Base-by-base conservation (phyloP, 2,113 vertebrate genomes). In the Pomatorhinus ruficollis region DNA sequence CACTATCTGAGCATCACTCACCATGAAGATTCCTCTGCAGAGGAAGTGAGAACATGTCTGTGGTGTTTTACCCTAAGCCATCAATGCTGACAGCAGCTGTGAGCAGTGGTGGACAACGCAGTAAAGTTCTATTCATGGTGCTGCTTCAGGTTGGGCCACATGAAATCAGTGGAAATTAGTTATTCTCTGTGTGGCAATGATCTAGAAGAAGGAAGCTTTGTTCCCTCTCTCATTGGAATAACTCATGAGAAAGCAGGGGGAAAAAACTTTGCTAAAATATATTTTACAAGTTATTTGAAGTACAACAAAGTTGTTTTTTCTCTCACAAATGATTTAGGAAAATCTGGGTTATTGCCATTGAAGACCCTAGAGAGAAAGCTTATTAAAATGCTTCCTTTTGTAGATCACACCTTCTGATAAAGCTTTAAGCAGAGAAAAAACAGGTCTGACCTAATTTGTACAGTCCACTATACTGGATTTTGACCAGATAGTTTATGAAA, bases 311-410 rank as follows among this genome's bases (percentile, higher is more conserved):
- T 22, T 63, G n/a, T 7, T 11, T 57, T 80, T 77, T 37, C 40
- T 56, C 47, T 66, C 63, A 85, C 6, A 39, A 31, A 82, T 24
- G 3, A 37, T 35, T 64, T 47, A 68, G 12, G 44, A 80, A 65
- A 68, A 83, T 56, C 28, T 80, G 69, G 27, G 35, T 86, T 54
- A 42, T 7, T 64, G 30, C 40, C 35, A 53, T 2, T 60, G n/a
- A 80, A 83, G 53, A 80, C 45, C 19, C 54, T 52, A 31, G n/a
- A 94, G 49, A 91, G 12, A 87, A 81, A 83, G 54, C 40, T 69
- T 66, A 82, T 70, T 92, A 56, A 81, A 87, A 78, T 35, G 37
- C 45, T 87, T 84, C 40, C 35, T 80, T 80, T 83, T 87, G 63
- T 65, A 37, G 83, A 83, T 83, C 53, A 71, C 12, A 94, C 53